Evolutionary conservation across 2,888 invertebrate species (phyloP), one percentile per base, ranked within the genome.

Genomic region (Carabus problematicus): DNA sequence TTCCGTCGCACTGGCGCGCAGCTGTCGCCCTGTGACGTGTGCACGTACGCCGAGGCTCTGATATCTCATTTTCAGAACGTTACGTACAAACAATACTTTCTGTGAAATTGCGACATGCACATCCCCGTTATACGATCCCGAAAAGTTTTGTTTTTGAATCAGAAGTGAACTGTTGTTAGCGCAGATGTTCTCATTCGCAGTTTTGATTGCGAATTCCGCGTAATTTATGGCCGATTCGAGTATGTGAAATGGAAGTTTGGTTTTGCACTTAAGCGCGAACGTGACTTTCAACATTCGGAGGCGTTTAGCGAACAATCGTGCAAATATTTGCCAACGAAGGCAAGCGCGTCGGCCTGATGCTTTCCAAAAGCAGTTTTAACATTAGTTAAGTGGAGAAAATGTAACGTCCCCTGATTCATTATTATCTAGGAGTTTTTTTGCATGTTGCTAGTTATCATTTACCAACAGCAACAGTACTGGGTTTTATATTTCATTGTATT

Each of bases 161-260:
- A 19, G 19, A 52, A 12, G 56, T 40, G 12, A 56, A 56, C 56
- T 56, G 56, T 56, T 56, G 56, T 56, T 19, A 56, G 40, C 56
- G 29, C 56, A 56, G 56, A 19, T 56, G 56, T 18, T 56, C 56
- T 56, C 56, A 56, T 56, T 58, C 66, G 58, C 66, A 66, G 29
- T 66, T 66, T 66, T 66, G 66, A 66, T 66, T 66, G 58, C 59
- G 66, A 59, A 66, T 66, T 66, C 56, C 41, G 29, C 12, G 58
- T 66, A 66, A 66, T 66, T 66, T 66, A 66, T 58, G 58, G 39
- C 56, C 42, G 56, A 45, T 29, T 54, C 39, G 40, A 64, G 52
- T 64, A 55, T 64, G 56, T 64, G 64, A 55, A 64, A 64, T 64
- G 64, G 56, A 39, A 64, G 64, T 64, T 64, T 64, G 64, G 56